A percentile compares a stretch with the other conserved stretches of the same genome.
Conservation (phyloP, 2,797 vertebrate species). For the Echeneis naucrates region DNA sequence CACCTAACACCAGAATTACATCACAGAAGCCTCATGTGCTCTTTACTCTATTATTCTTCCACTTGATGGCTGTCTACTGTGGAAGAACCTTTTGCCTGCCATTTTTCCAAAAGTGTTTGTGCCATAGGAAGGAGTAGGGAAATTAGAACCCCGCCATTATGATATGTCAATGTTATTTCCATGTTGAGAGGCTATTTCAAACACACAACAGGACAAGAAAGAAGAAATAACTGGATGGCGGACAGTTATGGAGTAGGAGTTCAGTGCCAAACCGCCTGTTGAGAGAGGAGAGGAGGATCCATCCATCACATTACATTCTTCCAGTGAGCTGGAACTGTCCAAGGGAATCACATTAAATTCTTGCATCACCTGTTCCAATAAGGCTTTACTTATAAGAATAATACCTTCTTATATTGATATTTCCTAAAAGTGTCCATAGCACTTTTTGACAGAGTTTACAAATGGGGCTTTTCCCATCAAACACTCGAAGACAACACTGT, state of each 20-base stretch:
- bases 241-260: constrained; percentile 64
- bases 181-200: constrained; percentile 71
- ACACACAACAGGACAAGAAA: constrained; percentile 50
- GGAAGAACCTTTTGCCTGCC: constrained; percentile 66
- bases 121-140: constrained; percentile 37
- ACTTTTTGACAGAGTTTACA: constrained; percentile 40
- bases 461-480: constrained; percentile 19
- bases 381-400: constrained; percentile 61
- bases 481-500: not conserved
- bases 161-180: constrained; percentile 75
- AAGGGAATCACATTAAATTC: constrained; percentile 63
- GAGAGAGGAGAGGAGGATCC: constrained; percentile 69
- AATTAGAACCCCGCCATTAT: constrained; percentile 57
- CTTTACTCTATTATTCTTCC: constrained; percentile 58
- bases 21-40: constrained; percentile 60
- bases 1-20: constrained; percentile 70
- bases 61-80: constrained; percentile 58
- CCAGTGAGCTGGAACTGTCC: constrained; percentile 68
- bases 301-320: constrained; percentile 75
- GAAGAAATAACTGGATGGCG: constrained; percentile 46
- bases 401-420: constrained; percentile 54
- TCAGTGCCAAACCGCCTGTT: constrained; percentile 65
- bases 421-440: constrained; percentile 57
- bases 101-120: constrained; percentile 69
- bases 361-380: constrained; percentile 77